phyloP scores from a whole-genome alignment of 2,888 invertebrate genomes.

The Drosophila emarginata region DNA sequence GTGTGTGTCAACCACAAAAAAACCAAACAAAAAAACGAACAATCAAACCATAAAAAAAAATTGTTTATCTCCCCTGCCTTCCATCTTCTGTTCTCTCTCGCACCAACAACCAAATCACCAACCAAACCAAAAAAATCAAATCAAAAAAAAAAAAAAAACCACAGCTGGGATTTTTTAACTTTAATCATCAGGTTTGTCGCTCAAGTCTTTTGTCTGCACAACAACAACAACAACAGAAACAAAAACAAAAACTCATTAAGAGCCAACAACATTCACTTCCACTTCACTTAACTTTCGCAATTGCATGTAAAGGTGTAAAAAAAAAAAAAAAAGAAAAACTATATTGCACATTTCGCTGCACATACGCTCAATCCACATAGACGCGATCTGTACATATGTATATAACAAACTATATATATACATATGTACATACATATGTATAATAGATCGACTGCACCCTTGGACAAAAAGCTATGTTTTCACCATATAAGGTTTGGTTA shows the following conservation, averaged over 20 bases:
- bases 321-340: conserved; percentile 54
- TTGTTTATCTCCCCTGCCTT: background rate
- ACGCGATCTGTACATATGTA: conserved; percentile 37
- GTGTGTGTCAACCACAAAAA: conserved; percentile 24
- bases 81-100: conserved; percentile 1
- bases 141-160: conserved; percentile 41
- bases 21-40: conserved; percentile 25
- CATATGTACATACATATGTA: background rate
- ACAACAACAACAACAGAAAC: conserved; percentile 20
- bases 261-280: conserved; percentile 63
- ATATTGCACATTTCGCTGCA: conserved; percentile 71
- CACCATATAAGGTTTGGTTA: background rate
- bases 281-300: conserved; percentile 59
- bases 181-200: conserved; percentile 82
- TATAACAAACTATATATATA: conserved; percentile 59
- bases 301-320: conserved; percentile 65
- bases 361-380: conserved; percentile 34
- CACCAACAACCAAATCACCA: conserved; percentile 17
- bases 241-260: conserved; percentile 43
- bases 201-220: conserved; percentile 80
- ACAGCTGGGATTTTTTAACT: conserved; percentile 82
- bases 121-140: conserved; percentile 29
- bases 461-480: background rate
- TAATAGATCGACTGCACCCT: background rate
- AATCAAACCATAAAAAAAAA: conserved; percentile 8